Base-by-base conservation (phyloP, 2,113 vertebrate genomes). In the Platichthys flesus region DNA sequence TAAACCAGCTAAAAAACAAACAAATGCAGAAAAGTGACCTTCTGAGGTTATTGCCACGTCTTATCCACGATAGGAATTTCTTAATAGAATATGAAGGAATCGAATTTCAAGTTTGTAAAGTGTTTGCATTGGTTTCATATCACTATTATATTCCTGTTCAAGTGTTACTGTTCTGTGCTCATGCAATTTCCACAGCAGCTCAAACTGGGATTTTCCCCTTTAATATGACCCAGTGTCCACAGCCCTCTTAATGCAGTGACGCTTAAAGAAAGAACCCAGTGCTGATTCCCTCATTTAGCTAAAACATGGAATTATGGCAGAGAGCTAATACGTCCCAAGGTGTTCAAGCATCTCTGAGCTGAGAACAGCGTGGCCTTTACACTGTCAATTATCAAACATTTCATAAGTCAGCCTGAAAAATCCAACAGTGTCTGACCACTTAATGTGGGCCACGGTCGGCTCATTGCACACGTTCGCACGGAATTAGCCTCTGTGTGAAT, bases 301-400 rank as follows among this genome's bases (percentile, higher is more conserved):
- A 61, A 75, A 72, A 24, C 26, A 26, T 20, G 51, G 28, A 70
- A 54, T 75, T 74, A 67, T 14, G 45, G 52, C 16, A 20, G 59
- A 54, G 49, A 67, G 57, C 64, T 69, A 71, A 86, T 58, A 61
- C 62, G 58, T 82, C 80, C 66, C 49, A 63, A 73, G 84, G 78
- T 74, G 71, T 67, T 67, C 67, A 59, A 79, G 67, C 37, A 59
- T 75, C 37, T 76, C 58, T 54, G 59, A 81, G 31, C 70, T 66
- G 49, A 49, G 58, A 78, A 70, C 81, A 58, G 35, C 42, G 4
- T 73, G 82, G 47, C 83, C 88, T 90, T 85, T 88, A 74, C 60
- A 54, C 78, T 66, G 71, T 83, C 82, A 86, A 82, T 91, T 87
- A 88, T 65, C 82, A 78, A 82, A 83, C 69, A 66, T 76, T 78